Evolutionary conservation across 2,888 invertebrate species (phyloP), one percentile per base, ranked within the genome.

Genomic region (Dione juno): DNA sequence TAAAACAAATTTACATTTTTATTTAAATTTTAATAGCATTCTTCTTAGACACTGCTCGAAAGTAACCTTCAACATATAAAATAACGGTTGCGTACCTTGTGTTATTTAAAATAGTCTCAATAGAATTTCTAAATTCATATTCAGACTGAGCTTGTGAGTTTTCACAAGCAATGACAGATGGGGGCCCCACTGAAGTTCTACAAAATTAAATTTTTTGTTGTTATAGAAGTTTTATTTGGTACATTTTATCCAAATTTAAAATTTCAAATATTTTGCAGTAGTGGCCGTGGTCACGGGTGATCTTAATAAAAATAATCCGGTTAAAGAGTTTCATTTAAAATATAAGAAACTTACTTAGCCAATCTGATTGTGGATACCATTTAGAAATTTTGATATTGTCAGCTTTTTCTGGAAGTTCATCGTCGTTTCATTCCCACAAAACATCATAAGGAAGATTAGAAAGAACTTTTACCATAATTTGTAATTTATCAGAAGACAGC

Each of bases 301-400:
- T n/a, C n/a, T n/a, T n/a, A n/a, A n/a, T n/a, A n/a, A n/a, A n/a
- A n/a, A n/a, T n/a, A n/a, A n/a, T n/a, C n/a, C n/a, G n/a, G n/a
- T n/a, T 84, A 66, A 83, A 84, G 0, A 82, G 16, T 74, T 89
- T 92, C 0, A 11, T 66, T 35, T 43, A n/a, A 35, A 45, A 40
- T 37, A 40, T 21, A 10, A 11, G 13, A 16, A 14, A 74, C 77
- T 78, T 69, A 80, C 86, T 80, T 5, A 88, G 73, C 53, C 88
- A 73, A 74, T 87, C 87, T 21, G 82, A 78, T 71, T 88, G 88
- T 1, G 88, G 86, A 11, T 85, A 75, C 88, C 87, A 89, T 69
- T 84, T 82, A 2, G 71, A 71, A 16, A 85, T 74, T 68, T 77
- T 80, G 0, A 88, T 82, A 69, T 88, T 88, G 8, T 70, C 45